Evolutionary conservation across 1,140 invertebrate genomes (phyloP).

Genomic region (Caenorhabditis elegans): WBcel235 BX284602.5:266501-267000

Average conservation of each 20-base stretch:
- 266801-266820: background rate
- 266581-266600: background rate
- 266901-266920: too few species aligned
- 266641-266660: too few species aligned
- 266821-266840: background rate
- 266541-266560: background rate
- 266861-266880: too few species aligned
- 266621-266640: background rate
- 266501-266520: background rate
- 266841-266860: too few species aligned
- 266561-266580: background rate
- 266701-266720: background rate
- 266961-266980: too few species aligned
- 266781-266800: background rate
- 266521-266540: background rate
- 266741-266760: background rate
- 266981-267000: too few species aligned
- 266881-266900: too few species aligned
- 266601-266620: conserved; percentile 17
- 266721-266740: background rate
- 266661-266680: background rate
- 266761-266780: background rate
- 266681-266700: background rate
- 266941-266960: too few species aligned
- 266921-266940: background rate